Evolutionary conservation across 2,797 vertebrate species (phyloP), one percentile per base, ranked within the genome.

Genomic region (Carapus acus): DNA sequence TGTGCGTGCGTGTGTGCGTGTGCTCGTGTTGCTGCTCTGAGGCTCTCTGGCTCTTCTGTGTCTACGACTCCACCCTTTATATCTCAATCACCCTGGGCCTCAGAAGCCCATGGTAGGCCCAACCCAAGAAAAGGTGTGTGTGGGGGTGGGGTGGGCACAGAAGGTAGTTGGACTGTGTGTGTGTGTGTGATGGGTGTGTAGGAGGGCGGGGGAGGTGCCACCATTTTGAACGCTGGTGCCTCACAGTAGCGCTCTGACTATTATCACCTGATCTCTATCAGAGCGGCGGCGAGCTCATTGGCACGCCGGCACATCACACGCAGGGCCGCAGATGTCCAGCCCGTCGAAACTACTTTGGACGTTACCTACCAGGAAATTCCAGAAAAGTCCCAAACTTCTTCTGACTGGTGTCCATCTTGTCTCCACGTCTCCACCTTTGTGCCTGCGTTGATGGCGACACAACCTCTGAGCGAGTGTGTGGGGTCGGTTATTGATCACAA

Each of bases 321-420:
- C 38, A 43, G 27, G 27, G 6, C 15, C 4, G 11, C 36, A 23
- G 7, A 9, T 34, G 21, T 7, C 70, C 54, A 68, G 68, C 31
- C 69, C 73, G n/a, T 63, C 48, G 73, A 83, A 60, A 83, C 80
- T 58, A 68, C 49, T 80, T n/a, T n/a, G n/a, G n/a, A n/a, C n/a
- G n/a, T n/a, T n/a, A n/a, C n/a, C n/a, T n/a, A n/a, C n/a, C n/a
- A n/a, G n/a, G n/a, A n/a, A n/a, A n/a, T n/a, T n/a, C n/a, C n/a
- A n/a, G n/a, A n/a, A n/a, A n/a, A n/a, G n/a, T n/a, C n/a, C n/a
- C n/a, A n/a, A n/a, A n/a, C n/a, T n/a, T n/a, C n/a, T n/a, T n/a
- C n/a, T n/a, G n/a, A n/a, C n/a, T n/a, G n/a, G n/a, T n/a, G n/a
- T n/a, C n/a, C n/a, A n/a, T n/a, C n/a, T n/a, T n/a, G n/a, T n/a